Base-by-base conservation (phyloP, 2,113 vertebrate genomes). In the Neotragus pygmaeus region DNA sequence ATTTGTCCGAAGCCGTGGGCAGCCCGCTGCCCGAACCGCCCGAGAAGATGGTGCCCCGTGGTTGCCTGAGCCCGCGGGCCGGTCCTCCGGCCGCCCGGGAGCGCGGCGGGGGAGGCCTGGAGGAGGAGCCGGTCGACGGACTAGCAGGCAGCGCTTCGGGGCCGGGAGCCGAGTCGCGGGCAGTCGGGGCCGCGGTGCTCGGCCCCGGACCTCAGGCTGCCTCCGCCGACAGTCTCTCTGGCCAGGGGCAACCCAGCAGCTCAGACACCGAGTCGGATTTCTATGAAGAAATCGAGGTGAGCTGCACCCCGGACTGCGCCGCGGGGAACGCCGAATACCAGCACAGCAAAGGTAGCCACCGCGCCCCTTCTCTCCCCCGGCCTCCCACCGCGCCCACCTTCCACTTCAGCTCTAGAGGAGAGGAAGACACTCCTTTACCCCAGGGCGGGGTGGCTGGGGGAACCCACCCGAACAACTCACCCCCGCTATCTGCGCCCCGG, bases 201-300 rank as follows among this genome's bases (percentile, higher is more conserved):
- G 98, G 99, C 49, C 93, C 99, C 47, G 98, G 98, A 90, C 98
- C 98, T 97, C 98, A 98, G 77, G 98, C 97, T 77, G 94, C 99
- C 53, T 98, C 98, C 62, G 49, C 95, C 25, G 99, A 99, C 53
- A 98, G 96, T 88, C 96, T 99, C 88, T 98, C 99, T 47, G 99
- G 98, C 98, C 99, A 99, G 98, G 99, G 99, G 98, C 99, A 99
- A 62, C 99, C 99, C 97, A 99, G 99, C 99, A 99, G 99, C 98
- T 99, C 99, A 97, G 99, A 99, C 98, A 99, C 99, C 2, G 99
- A 99, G 98, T 99, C 99, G 95, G 99, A 99, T 99, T 99, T 99
- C 99, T 99, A 99, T 98, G 99, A 99, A 99, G 99, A 99, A 98
- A 99, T 99, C 98, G 99, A 99, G 99, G 99, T 99, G 98, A 99